These are phyloP conservation scores for Dione vanillae DNA, from an alignment of 2,888 invertebrate genomes.

Conservation along the genomic window DNA sequence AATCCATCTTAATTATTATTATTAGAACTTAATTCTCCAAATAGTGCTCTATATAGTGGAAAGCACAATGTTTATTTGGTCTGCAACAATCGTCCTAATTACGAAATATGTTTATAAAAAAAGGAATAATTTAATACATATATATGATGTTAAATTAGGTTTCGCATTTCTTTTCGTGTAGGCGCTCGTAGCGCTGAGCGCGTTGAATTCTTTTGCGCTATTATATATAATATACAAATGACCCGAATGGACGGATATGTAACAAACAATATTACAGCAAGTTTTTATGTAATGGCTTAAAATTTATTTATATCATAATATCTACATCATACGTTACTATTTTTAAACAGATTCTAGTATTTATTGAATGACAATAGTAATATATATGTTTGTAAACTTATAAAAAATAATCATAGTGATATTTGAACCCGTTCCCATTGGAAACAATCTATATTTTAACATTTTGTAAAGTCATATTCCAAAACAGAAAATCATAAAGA, in stretches of 20 bases:
- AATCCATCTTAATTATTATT: too few relatives aligned
- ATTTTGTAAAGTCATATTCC: too few relatives aligned
- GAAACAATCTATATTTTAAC: too few relatives aligned
- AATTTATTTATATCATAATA: background rate
- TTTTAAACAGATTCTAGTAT: too few relatives aligned
- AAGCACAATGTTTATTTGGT: background rate
- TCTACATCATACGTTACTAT: background rate
- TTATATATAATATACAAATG: slow-evolving; percentile 19
- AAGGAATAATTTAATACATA: background rate
- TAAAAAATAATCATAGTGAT: too few relatives aligned
- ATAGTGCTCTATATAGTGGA: background rate
- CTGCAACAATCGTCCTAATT: too few relatives aligned
- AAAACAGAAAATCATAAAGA: too few relatives aligned
- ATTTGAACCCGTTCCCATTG: too few relatives aligned
- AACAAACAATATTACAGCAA: background rate
- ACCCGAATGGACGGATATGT: background rate
- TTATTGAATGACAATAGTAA: too few relatives aligned
- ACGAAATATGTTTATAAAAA: too few relatives aligned
- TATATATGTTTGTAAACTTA: too few relatives aligned
- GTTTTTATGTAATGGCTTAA: background rate
- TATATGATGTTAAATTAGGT: background rate
- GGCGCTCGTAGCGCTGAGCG: slow-evolving; percentile 45
- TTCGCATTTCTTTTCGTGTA: slow-evolving; percentile 6
- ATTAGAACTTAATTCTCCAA: too few relatives aligned
- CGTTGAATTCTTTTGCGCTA: slow-evolving; percentile 72